Conservation (phyloP, 1,140 invertebrate species). For the Psilanteris sp. region DNA sequence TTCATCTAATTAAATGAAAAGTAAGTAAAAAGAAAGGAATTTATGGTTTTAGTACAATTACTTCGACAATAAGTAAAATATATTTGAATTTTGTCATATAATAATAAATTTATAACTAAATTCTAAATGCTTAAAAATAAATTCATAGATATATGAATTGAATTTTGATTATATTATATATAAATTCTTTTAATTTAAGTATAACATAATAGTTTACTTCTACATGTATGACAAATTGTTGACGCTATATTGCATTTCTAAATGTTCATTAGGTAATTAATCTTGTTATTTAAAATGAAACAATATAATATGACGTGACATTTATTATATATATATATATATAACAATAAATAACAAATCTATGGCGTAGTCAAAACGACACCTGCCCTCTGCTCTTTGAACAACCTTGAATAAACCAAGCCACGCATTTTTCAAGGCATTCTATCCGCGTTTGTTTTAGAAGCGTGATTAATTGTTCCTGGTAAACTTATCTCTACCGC, state of each 20-base stretch:
- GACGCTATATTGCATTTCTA: constrained; percentile 10
- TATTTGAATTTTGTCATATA: too few relatives aligned
- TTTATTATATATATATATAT: too few relatives aligned
- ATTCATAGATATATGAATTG: too few relatives aligned
- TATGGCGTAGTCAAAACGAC: constrained; percentile 55
- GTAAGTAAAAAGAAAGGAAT: too few relatives aligned
- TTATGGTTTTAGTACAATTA: too few relatives aligned
- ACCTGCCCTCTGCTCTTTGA: constrained; percentile 32
- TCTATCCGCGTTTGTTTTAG: constrained; percentile 50
- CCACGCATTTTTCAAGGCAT: constrained; percentile 27
- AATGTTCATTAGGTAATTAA: constrained; percentile 18
- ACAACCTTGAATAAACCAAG: constrained; percentile 15
- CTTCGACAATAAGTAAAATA: too few relatives aligned
- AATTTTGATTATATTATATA: too few relatives aligned
- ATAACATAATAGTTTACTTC: too few relatives aligned
- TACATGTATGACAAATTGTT: constrained; percentile 38
- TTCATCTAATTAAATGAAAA: too few relatives aligned
- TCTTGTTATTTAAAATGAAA: constrained; percentile 20
- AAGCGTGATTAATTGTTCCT: constrained; percentile 56
- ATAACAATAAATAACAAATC: constrained; percentile 42
- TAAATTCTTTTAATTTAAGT: too few relatives aligned
- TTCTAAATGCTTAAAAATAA: too few relatives aligned
- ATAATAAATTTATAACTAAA: too few relatives aligned
- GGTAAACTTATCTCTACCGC: constrained; percentile 41
- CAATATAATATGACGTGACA: constrained; percentile 41